Percentiles rank a stretch among this genome's conserved stretches.
Conservation (phyloP, 2,113 vertebrate genomes). For the Grammomys dolichurus region DNA sequence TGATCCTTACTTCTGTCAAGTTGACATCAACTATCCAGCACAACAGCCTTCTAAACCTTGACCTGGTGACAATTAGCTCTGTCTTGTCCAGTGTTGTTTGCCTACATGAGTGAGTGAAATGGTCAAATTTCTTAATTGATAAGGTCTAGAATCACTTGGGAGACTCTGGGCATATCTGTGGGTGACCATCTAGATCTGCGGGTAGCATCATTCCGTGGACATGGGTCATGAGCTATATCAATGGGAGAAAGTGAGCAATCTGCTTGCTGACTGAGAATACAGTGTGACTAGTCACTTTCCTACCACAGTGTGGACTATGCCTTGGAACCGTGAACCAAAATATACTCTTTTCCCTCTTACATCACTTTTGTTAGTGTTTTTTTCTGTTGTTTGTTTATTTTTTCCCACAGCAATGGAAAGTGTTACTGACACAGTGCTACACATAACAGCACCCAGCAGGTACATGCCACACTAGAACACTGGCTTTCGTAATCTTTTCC, state of each 20-base stretch:
- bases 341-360: not conserved
- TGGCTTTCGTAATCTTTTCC: not conserved
- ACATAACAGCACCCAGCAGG: not conserved
- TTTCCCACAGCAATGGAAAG: not conserved
- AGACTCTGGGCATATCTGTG: not conserved
- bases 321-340: not conserved
- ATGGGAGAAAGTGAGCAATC: not conserved
- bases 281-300: not conserved
- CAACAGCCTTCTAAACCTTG: not conserved
- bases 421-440: not conserved
- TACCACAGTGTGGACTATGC: too few species aligned
- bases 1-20: not conserved
- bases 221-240: not conserved
- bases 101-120: not conserved
- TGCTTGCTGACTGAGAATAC: not conserved
- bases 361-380: not conserved
- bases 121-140: not conserved
- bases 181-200: too few species aligned
- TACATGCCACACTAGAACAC: accelerated
- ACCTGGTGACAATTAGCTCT: not conserved
- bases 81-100: not conserved
- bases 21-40: not conserved
- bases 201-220: too few species aligned
- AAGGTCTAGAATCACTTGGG: not conserved
- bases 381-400: not conserved